phyloP scores from a whole-genome alignment of 2,113 vertebrate species.

The Rostratula benghalensis region DNA sequence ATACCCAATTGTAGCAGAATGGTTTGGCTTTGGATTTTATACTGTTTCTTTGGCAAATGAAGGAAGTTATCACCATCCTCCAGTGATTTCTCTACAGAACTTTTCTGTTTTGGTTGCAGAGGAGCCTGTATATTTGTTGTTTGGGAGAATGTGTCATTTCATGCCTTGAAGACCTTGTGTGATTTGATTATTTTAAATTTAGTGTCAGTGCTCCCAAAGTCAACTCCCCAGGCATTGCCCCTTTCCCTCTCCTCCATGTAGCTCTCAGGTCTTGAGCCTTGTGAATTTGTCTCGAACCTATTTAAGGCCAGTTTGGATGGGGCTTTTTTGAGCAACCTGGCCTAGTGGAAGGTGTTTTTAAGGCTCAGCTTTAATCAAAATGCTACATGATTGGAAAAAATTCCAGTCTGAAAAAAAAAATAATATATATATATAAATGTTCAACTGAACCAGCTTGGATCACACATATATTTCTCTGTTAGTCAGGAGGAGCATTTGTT shows the following conservation, averaged over 20 bases:
- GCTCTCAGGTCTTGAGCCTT: not conserved
- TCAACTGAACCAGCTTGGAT: not conserved
- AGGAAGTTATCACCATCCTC: not conserved
- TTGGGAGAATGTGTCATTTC: not conserved
- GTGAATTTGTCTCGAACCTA: fast-evolving
- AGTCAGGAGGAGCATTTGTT: not conserved
- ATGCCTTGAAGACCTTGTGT: not conserved
- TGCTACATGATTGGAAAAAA: not conserved
- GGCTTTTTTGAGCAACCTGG: not conserved
- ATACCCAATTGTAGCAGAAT: not conserved
- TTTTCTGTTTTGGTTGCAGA: not conserved
- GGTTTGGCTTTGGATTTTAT: not conserved
- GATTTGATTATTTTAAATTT: not conserved
- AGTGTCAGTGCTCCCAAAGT: not conserved
- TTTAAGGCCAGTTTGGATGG: not conserved
- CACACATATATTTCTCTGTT: fast-evolving
- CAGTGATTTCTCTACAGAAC: not conserved
- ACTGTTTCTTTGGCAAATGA: not conserved
- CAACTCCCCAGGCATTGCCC: not conserved
- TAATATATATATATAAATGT: not conserved
- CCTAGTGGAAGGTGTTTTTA: not conserved
- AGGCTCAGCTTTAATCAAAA: not conserved
- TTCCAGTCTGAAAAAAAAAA: not conserved
- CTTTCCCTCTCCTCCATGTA: not conserved
- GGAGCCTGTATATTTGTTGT: not conserved